These are phyloP conservation scores for Coenobita brevimanus DNA, from an alignment of 1,140 invertebrate species.

Conservation along the genomic window DNA sequence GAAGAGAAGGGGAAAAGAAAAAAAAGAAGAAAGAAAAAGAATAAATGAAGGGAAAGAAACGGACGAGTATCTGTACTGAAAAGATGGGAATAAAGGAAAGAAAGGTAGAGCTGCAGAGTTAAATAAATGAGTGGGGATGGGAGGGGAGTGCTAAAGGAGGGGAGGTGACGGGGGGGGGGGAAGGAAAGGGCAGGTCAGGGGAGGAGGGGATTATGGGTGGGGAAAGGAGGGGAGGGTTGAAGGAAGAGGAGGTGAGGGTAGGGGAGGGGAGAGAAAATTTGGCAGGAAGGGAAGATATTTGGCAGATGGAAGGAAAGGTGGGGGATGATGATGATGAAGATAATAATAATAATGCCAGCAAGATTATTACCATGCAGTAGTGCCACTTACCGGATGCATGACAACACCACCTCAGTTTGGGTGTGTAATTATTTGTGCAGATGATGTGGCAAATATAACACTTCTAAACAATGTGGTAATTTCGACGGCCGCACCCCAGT, in stretches of 20 bases:
- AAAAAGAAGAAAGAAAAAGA: neutral
- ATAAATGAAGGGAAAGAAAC: neutral
- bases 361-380: too few relatives aligned
- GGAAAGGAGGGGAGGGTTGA: neutral
- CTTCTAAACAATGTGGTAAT: too few relatives aligned
- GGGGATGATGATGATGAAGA: too few relatives aligned
- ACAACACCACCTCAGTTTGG: too few relatives aligned
- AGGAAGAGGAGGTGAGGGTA: neutral
- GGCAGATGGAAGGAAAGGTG: neutral
- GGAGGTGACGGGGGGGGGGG: neutral
- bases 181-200: neutral
- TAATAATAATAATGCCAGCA: too few relatives aligned
- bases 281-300: neutral
- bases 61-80: too few relatives aligned
- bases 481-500: too few relatives aligned
- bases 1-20: constrained; percentile 2
- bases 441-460: too few relatives aligned
- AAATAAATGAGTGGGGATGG: neutral
- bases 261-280: neutral
- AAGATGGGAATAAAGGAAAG: neutral
- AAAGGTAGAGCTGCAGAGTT: neutral
- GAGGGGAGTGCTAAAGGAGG: neutral
- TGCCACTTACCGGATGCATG: too few relatives aligned
- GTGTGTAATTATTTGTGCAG: too few relatives aligned
- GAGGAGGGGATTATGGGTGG: too few relatives aligned